Percentiles rank a stretch among this genome's conserved stretches.
Conservation (phyloP, 2,888 invertebrate species). For the Tryphoninae sp. region DNA sequence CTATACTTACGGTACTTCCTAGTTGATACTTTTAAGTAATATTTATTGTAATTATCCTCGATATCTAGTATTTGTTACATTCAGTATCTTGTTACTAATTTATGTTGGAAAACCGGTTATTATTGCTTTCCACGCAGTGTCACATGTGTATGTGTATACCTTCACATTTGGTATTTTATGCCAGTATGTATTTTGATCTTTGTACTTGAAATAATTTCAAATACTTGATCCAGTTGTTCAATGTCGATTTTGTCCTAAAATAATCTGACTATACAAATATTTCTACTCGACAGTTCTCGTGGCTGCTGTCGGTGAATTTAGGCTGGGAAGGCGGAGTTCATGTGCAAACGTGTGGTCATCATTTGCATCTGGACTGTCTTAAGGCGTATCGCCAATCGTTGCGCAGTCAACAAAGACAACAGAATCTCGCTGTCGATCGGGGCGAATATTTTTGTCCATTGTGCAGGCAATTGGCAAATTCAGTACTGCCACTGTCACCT, state of each 20-base stretch:
- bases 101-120: neutral
- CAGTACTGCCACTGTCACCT: conserved; percentile 92
- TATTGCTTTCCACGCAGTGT: conserved; percentile 1
- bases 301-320: conserved; percentile 90
- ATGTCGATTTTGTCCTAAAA: neutral
- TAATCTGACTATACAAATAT: conserved; percentile 10
- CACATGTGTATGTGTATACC: neutral
- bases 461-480: conserved; percentile 95
- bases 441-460: conserved; percentile 98
- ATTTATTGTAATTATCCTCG: too few relatives aligned
- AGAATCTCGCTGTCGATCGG: conserved; percentile 87
- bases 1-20: too few relatives aligned
- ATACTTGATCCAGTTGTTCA: neutral
- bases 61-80: too few relatives aligned
- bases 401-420: conserved; percentile 88
- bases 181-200: neutral
- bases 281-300: conserved; percentile 84
- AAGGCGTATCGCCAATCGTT: conserved; percentile 94
- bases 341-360: conserved; percentile 98
- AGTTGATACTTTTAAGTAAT: too few relatives aligned
- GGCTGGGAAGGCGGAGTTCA: conserved; percentile 96
- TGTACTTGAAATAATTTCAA: neutral
- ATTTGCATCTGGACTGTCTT: conserved; percentile 96
- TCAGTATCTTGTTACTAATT: too few relatives aligned
- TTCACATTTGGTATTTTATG: too few relatives aligned